phyloP scores from a whole-genome alignment of 2,797 vertebrate genomes.

The Sternarchorhynchus goeldii region DNA sequence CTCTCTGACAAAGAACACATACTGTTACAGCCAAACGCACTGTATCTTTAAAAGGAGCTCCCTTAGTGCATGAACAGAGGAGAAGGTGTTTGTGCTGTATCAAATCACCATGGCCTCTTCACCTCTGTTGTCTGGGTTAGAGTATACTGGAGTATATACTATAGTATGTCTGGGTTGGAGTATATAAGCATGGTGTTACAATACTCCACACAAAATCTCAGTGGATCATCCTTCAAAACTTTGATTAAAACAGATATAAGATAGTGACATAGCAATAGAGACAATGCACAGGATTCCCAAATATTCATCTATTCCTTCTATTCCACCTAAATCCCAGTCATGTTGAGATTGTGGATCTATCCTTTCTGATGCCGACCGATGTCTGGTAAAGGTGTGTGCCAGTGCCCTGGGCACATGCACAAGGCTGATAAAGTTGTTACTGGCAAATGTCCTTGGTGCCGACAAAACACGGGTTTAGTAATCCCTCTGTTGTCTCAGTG shows the following conservation, averaged over 20 bases:
- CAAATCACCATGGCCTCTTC: too few species aligned
- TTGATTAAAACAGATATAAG: constrained; percentile 1
- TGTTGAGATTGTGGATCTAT: constrained; percentile 74
- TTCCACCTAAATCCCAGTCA: neutral
- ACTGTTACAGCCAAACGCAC: too few species aligned
- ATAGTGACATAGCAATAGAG: neutral
- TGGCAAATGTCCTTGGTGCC: constrained; percentile 87
- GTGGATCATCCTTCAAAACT: neutral
- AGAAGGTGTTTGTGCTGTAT: too few species aligned
- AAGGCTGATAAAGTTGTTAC: constrained; percentile 94
- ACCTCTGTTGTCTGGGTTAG: too few species aligned
- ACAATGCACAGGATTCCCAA: constrained; percentile 11
- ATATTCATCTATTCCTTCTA: constrained; percentile 37
- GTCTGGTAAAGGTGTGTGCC: constrained; percentile 67
- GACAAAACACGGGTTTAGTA: constrained; percentile 78
- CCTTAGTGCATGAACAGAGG: too few species aligned
- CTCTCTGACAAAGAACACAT: neutral
- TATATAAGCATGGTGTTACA: too few species aligned
- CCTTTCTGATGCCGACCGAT: constrained; percentile 77
- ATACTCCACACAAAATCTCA: neutral
- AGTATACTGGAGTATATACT: too few species aligned
- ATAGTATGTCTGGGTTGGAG: too few species aligned
- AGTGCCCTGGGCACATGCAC: constrained; percentile 82
- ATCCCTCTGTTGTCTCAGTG: constrained; percentile 79
- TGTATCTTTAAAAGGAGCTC: too few species aligned